Evolutionary conservation across 2,888 invertebrate genomes (phyloP), one percentile per base, ranked within the genome.

Genomic region (Philereme vetulata): DNA sequence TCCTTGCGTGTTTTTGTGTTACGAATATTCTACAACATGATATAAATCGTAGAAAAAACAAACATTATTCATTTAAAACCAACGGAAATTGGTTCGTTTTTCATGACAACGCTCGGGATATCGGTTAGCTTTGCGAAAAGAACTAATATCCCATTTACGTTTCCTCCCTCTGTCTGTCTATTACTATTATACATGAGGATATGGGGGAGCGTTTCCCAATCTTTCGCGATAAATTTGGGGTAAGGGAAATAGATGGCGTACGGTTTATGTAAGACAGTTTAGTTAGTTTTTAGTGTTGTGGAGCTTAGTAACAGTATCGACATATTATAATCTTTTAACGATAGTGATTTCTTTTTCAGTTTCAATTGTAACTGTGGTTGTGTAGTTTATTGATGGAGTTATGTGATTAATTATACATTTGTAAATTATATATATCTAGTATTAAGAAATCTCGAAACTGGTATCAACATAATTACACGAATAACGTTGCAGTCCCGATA

Each of bases 101-200:
- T 84, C 87, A 82, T 84, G 75, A 85, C 82, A 85, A 88, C 86
- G 83, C 88, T 72, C 75, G 76, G 85, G 84, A 84, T 75, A 81
- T 76, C 69, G 79, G 78, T 82, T 81, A 80, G 82, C 81, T 80
- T 80, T 76, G 80, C 78, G 82, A 85, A 85, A 85, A 89, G n/a
- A 90, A 88, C 87, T 89, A 89, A 88, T 88, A 86, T 85, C 84
- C 88, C 81, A 87, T 85, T 84, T 84, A 84, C 81, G 82, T 85
- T 82, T 82, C 82, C 83, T 82, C 81, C 81, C 82, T 67, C 74
- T 70, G 71, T 74, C 72, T 72, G 70, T 72, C 71, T 61, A 58
- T 71, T 70, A 52, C 54, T 67, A 59, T 53, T 68, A 54, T 62
- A 63, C 47, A 61, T 46, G 52, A 55, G 52, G 49, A 35, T 56